Percentiles rank a stretch among this genome's conserved stretches.
Evolutionary conservation across 2,797 vertebrate genomes (phyloP).

Genomic region (Myotis pilosus): DNA sequence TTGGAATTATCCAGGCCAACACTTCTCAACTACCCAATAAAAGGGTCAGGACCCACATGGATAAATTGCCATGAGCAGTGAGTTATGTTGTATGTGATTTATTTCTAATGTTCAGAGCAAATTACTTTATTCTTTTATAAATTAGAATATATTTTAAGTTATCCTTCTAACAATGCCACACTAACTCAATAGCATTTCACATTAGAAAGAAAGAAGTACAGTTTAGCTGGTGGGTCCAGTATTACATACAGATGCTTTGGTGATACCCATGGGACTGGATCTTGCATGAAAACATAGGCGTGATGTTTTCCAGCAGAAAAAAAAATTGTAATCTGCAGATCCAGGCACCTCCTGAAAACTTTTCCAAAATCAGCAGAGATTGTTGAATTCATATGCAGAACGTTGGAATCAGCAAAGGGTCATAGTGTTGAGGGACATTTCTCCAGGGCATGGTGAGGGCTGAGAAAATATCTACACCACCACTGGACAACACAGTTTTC

Average conservation of each 20-base stretch:
- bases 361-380: neutral
- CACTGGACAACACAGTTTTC: neutral
- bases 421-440: neutral
- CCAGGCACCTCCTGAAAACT: neutral
- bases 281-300: neutral
- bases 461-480: neutral
- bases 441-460: neutral
- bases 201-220: neutral
- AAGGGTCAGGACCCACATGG: neutral
- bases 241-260: neutral
- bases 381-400: neutral
- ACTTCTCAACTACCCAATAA: neutral
- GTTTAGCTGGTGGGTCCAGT: neutral
- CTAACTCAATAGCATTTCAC: neutral
- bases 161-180: slow-evolving; percentile 1
- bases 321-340: neutral
- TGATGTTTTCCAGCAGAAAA: neutral
- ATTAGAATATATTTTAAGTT: slow-evolving; percentile 1
- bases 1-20: neutral
- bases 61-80: neutral
- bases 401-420: neutral
- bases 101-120: neutral
- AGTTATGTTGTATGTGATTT: neutral
- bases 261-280: neutral
- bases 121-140: slow-evolving; percentile 35